Evolutionary conservation across 2,113 vertebrate species (phyloP).

Genomic region (Sinocyclocheilus grahami): DNA sequence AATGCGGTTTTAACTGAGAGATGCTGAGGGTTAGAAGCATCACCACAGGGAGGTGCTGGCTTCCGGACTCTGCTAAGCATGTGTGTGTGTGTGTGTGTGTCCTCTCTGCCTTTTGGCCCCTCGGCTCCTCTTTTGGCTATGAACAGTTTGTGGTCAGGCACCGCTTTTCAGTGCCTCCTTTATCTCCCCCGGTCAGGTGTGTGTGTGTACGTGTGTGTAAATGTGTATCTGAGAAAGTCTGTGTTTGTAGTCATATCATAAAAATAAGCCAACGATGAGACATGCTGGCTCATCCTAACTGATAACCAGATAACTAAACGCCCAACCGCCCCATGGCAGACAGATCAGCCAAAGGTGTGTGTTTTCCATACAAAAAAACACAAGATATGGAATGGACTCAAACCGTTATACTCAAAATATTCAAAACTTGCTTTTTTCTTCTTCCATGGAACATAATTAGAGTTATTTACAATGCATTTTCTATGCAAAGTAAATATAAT

Average conservation of each 20-base stretch:
- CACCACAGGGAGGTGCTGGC: slow-evolving; percentile 52
- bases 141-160: slow-evolving; percentile 78
- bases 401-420: background rate
- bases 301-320: slow-evolving; percentile 39
- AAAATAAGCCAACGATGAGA: slow-evolving; percentile 46
- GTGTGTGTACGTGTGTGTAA: slow-evolving; percentile 45
- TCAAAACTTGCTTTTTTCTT: background rate
- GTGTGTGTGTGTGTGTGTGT: slow-evolving; percentile 43
- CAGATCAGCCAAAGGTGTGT: background rate
- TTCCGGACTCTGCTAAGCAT: slow-evolving; percentile 47
- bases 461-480: background rate
- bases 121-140: slow-evolving; percentile 69
- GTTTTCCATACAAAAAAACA: slow-evolving; percentile 19
- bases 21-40: slow-evolving; percentile 41
- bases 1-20: slow-evolving; percentile 48
- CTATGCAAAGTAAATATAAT: background rate
- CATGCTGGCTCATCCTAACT: slow-evolving; percentile 23
- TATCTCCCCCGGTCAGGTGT: slow-evolving; percentile 75
- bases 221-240: slow-evolving; percentile 8
- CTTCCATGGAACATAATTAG: background rate
- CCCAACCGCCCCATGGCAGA: background rate
- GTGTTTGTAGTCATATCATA: slow-evolving; percentile 44
- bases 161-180: slow-evolving; percentile 60
- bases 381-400: background rate
- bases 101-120: slow-evolving; percentile 58